These are phyloP conservation scores for Brachypodius melanocephalos DNA, from an alignment of 2,113 vertebrate species.

Conservation along the genomic window DNA sequence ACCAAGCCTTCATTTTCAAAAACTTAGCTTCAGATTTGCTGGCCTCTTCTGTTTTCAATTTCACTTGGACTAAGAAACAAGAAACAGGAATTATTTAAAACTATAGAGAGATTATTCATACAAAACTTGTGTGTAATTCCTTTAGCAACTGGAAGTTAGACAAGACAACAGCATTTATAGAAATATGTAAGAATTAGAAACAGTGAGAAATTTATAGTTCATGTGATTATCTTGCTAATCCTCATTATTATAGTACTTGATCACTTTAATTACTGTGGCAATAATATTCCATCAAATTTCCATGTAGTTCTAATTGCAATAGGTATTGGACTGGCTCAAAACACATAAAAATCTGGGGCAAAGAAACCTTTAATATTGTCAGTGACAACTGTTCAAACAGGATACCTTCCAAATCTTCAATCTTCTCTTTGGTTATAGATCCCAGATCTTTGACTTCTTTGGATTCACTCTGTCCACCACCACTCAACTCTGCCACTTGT, in stretches of 20 bases:
- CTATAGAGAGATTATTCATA: background rate
- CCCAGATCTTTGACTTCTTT: background rate
- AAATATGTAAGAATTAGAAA: background rate
- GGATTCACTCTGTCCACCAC: background rate
- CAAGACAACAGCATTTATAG: background rate
- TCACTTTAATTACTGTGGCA: background rate
- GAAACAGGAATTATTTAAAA: background rate
- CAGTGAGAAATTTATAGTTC: background rate
- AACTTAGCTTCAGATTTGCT: conserved; percentile 87
- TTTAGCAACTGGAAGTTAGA: background rate
- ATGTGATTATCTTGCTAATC: background rate
- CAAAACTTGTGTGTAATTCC: background rate
- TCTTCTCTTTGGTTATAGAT: conserved; percentile 50
- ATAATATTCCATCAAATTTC: background rate
- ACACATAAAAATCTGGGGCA: rapidly evolving
- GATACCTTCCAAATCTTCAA: conserved; percentile 83
- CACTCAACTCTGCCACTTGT: conserved; percentile 72
- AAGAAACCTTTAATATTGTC: background rate
- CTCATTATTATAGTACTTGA: background rate
- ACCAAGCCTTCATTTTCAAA: conserved; percentile 90
- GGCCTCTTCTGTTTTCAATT: conserved; percentile 83
- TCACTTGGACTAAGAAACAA: conserved; percentile 75
- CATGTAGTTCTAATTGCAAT: background rate
- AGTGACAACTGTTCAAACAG: background rate
- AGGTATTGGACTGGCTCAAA: background rate